Evolutionary conservation across 1,140 invertebrate species (phyloP), one percentile per base, ranked within the genome.

Genomic region (Drosophila nebulosa): DNA sequence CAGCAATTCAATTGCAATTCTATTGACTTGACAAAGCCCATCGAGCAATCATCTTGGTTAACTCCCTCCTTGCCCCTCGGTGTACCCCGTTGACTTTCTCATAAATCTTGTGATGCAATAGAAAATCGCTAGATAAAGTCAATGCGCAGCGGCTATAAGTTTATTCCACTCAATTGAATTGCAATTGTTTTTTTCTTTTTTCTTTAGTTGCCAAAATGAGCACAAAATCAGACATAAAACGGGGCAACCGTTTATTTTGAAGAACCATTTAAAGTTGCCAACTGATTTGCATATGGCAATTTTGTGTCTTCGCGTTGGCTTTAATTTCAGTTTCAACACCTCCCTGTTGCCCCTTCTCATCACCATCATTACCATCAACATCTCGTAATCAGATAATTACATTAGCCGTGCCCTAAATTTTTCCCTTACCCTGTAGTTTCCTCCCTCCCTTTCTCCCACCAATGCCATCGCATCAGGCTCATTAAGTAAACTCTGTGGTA

Each of bases 91-190:
- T 30, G 22, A 24, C 58, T 64, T 35, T 64, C 68, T 75, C 81
- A 86, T 88, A 86, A 88, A 86, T 86, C 83, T 63, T 35, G 39
- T 61, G 56, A 27, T 27, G 53, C 58, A 52, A 70, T 69, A 70
- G 70, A 75, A 69, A 79, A 79, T 84, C 79, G 55, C 67, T 27
- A 62, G 36, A 61, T 71, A 56, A 50, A 65, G 63, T 57, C 46
- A 56, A 53, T 53, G 46, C 61, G 42, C 39, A 27, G 22, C 64
- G 58, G 42, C 74, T 65, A 79, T 74, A 78, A 88, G 83, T 86
- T 86, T 86, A 86, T 88, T 86, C 81, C 83, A 86, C 81, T 88
- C 81, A 83, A 86, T 88, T 86, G 81, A 86, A 86, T 81, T 78
- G 74, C 78, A 75, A 88, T 83, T 76, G n/a, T n/a, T n/a, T n/a